Evolutionary conservation across 2,113 vertebrate species (phyloP).

Genomic region (Oostethus manadensis): DNA sequence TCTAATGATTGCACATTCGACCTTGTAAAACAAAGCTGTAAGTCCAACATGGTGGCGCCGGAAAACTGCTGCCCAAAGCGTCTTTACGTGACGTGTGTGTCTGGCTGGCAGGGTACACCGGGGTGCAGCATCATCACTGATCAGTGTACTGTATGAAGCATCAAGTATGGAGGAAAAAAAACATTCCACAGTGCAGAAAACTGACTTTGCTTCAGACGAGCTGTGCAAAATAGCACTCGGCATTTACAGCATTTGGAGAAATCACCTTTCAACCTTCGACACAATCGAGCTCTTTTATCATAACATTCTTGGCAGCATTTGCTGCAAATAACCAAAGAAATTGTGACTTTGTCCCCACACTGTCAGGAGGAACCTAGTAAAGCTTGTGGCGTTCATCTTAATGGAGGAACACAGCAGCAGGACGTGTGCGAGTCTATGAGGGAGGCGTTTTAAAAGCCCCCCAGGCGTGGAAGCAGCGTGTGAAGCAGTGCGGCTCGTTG

Average conservation of each 20-base stretch:
- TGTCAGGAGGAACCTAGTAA: neutral
- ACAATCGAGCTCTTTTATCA: neutral
- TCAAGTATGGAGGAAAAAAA: constrained; percentile 8
- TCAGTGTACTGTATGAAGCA: constrained; percentile 3
- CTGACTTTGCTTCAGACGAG: constrained; percentile 19
- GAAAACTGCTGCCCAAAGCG: neutral
- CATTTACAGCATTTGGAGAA: constrained; percentile 1
- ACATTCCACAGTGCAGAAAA: constrained; percentile 44
- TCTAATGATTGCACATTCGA: constrained; percentile 45
- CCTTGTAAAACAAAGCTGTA: neutral
- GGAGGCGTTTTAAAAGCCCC: constrained; percentile 82
- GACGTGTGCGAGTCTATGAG: neutral
- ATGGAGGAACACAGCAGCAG: neutral
- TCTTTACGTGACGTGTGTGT: neutral
- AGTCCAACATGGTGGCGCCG: too few species aligned
- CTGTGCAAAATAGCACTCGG: constrained; percentile 29
- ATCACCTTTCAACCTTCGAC: neutral
- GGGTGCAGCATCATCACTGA: neutral
- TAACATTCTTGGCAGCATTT: constrained; percentile 1
- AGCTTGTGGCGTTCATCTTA: neutral
- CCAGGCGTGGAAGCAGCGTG: constrained; percentile 96
- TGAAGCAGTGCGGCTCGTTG: constrained; percentile 91
- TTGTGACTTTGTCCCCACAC: neutral
- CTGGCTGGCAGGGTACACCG: neutral
- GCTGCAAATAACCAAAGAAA: neutral